These are phyloP conservation scores for Hydra vulgaris DNA, from an alignment of 30 jellyfish, hydroid and myxozoan genomes.

Conservation along the genomic window DNA sequence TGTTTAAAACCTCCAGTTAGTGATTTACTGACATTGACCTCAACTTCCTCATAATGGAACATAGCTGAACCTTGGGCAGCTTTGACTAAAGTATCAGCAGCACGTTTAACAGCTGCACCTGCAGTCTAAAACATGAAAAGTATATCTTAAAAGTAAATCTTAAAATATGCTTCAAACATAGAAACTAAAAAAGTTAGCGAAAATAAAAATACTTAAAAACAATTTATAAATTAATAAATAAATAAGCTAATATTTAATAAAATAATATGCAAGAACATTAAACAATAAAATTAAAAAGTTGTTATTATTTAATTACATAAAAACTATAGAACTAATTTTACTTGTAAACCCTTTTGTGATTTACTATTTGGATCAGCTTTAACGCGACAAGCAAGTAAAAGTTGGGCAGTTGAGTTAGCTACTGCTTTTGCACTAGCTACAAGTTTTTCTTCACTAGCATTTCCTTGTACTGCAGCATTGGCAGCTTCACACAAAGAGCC, in stretches of 20 bases:
- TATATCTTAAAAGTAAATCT: not conserved
- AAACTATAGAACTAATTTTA: no score
- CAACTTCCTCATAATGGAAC: conserved; percentile 81
- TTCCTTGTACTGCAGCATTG: conserved; percentile 99
- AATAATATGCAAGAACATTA: no score
- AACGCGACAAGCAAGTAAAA: conserved; percentile 89
- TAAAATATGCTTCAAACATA: not conserved
- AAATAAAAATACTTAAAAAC: not conserved
- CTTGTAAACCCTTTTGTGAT: conserved; percentile 88
- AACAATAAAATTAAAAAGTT: no score
- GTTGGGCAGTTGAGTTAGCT: conserved; percentile 96
- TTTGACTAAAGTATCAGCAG: conserved; percentile 91
- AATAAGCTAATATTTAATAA: no score
- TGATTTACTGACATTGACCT: conserved; percentile 64
- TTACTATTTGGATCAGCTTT: conserved; percentile 97
- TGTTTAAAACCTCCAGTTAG: conserved; percentile 82
- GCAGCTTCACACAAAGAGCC: conserved; percentile 99
- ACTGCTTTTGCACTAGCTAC: conserved; percentile 98
- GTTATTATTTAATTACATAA: no score
- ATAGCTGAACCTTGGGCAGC: conserved; percentile 98
- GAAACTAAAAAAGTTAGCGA: not conserved
- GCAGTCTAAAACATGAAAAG: conserved; percentile 58
- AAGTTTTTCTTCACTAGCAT: conserved; percentile 95
- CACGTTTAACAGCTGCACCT: conserved; percentile 91
- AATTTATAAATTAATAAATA: not conserved